Evolutionary conservation across 2,888 invertebrate species (phyloP).

Genomic region (Hartigia nigra): DNA sequence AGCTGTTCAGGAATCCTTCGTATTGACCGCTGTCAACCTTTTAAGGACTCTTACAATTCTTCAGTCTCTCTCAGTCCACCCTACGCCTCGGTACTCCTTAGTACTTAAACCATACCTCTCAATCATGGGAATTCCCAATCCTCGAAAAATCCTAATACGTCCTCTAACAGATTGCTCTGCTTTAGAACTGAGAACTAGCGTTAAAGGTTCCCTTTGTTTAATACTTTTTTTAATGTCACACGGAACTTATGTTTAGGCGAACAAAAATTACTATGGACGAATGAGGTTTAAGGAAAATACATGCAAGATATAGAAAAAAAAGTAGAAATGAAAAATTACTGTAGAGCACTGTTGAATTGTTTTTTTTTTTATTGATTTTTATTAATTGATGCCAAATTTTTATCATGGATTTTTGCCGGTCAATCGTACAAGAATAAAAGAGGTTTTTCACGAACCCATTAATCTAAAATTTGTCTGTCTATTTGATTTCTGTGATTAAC

Average conservation of each 20-base stretch:
- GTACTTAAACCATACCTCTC: background rate
- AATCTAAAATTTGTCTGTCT: too few relatives aligned
- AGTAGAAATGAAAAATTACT: too few relatives aligned
- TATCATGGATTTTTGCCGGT: too few relatives aligned
- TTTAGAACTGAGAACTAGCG: background rate
- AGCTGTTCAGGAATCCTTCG: background rate
- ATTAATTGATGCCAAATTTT: too few relatives aligned
- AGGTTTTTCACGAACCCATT: too few relatives aligned
- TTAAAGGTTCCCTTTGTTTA: background rate
- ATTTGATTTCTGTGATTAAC: background rate
- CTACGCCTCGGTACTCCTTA: background rate
- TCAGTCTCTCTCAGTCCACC: background rate
- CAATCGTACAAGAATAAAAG: too few relatives aligned
- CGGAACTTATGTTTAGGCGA: background rate
- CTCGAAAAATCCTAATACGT: background rate
- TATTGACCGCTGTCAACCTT: background rate
- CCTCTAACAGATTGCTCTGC: background rate
- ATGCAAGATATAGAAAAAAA: too few relatives aligned
- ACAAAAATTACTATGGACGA: background rate
- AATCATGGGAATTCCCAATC: background rate
- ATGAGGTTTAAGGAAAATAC: background rate
- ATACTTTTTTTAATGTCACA: background rate
- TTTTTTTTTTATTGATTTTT: background rate
- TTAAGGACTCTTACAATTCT: background rate
- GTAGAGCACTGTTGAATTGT: too few relatives aligned